These are phyloP conservation scores for Mastigias papua DNA, from an alignment of 30 jellyfish, hydroid and myxozoan species.

Conservation along the genomic window DNA sequence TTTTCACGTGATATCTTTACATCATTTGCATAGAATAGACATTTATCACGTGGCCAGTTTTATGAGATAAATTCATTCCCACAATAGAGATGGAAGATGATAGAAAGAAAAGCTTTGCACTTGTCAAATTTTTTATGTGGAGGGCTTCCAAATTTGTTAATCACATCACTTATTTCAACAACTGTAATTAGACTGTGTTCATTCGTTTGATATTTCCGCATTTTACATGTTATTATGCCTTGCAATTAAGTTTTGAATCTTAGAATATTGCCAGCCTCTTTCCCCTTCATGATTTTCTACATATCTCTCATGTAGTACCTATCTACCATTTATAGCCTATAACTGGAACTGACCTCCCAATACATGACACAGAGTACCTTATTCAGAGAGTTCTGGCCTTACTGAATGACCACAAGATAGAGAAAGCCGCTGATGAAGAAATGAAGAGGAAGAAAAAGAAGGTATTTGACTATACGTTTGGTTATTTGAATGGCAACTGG, in stretches of 20 bases:
- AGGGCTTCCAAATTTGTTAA: too few species aligned
- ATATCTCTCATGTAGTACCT: neutral
- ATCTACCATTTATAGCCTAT: conserved; percentile 84
- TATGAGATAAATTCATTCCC: too few species aligned
- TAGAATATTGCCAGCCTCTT: neutral
- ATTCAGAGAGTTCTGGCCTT: conserved; percentile 13
- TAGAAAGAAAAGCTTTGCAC: too few species aligned
- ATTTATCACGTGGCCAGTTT: too few species aligned
- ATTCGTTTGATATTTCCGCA: neutral
- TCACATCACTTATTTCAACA: too few species aligned
- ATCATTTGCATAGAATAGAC: too few species aligned
- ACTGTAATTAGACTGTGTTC: too few species aligned
- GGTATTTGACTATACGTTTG: neutral
- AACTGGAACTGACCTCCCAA: conserved; percentile 44
- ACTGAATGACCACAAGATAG: conserved; percentile 56
- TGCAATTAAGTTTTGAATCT: neutral
- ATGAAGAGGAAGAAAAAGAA: conserved; percentile 11
- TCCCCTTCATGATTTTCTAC: too few species aligned
- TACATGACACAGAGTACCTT: conserved; percentile 60
- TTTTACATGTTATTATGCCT: neutral
- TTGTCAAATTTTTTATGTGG: too few species aligned
- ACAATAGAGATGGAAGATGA: too few species aligned
- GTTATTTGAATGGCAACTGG: neutral
- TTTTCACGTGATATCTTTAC: too few species aligned
- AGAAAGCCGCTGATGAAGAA: conserved; percentile 48